Evolutionary conservation across 2,888 invertebrate species (phyloP).

Genomic region (Tetanocera ferruginea): DNA sequence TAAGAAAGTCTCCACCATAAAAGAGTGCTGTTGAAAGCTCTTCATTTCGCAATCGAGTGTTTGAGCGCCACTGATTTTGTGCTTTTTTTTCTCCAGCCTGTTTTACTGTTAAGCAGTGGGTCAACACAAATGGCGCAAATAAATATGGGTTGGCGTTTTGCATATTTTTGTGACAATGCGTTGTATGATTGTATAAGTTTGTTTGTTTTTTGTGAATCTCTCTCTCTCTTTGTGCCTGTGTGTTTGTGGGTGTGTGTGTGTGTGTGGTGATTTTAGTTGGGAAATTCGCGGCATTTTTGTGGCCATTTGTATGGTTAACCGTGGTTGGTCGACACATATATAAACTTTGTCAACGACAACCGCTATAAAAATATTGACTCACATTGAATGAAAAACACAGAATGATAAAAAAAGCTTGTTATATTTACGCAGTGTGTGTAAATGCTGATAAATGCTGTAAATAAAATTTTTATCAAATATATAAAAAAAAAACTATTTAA

Average conservation of each 20-base stretch:
- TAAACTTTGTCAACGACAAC: slow-evolving; percentile 59
- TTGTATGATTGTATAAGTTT: slow-evolving; percentile 5
- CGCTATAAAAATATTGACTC: slow-evolving; percentile 65
- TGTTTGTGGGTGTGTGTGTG: slow-evolving; percentile 37
- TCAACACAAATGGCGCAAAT: background rate
- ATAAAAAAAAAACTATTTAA: background rate
- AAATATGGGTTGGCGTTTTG: background rate
- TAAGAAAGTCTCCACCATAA: background rate
- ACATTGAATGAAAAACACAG: slow-evolving; percentile 35
- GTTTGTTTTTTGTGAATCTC: slow-evolving; percentile 15
- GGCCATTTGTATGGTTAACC: slow-evolving; percentile 68
- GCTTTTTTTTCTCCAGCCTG: background rate
- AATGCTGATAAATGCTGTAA: background rate
- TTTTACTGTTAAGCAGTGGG: background rate
- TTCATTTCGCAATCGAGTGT: background rate
- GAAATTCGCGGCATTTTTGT: slow-evolving; percentile 68
- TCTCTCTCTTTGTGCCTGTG: slow-evolving; percentile 20
- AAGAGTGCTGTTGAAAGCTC: background rate
- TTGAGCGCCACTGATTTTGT: background rate
- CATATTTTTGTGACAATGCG: background rate
- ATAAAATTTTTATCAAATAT: background rate
- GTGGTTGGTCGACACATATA: slow-evolving; percentile 64
- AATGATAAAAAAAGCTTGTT: background rate
- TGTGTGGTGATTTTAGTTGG: slow-evolving; percentile 65
- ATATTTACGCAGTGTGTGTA: background rate